Conservation (phyloP, 2,797 vertebrate genomes). For the Aythya fuligula region DNA sequence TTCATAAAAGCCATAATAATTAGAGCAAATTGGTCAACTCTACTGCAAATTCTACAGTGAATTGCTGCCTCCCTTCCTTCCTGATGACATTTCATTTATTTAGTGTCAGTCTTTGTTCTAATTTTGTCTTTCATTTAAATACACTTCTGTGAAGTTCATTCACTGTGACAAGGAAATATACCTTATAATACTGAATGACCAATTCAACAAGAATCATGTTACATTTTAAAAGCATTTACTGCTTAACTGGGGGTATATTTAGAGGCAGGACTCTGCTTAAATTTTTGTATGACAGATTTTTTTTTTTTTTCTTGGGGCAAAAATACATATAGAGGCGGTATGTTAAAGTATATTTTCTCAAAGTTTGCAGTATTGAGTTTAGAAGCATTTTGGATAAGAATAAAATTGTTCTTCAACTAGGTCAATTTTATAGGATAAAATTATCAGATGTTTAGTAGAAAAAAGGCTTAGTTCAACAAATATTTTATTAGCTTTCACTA, state of each 20-base stretch:
- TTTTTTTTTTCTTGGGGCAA: not conserved
- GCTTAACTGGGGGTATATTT: not conserved
- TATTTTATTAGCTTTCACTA: slow-evolving; percentile 11
- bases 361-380: not conserved
- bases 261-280: not conserved
- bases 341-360: not conserved
- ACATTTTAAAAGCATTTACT: not conserved
- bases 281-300: not conserved
- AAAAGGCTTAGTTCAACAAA: not conserved
- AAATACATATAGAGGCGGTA: not conserved
- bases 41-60: not conserved
- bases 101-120: not conserved
- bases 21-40: not conserved
- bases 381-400: not conserved
- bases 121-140: not conserved
- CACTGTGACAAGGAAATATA: not conserved
- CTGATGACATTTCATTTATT: not conserved
- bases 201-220: not conserved
- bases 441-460: not conserved
- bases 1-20: not conserved
- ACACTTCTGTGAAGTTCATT: not conserved
- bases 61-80: not conserved
- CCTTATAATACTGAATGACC: not conserved
- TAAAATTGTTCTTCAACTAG: not conserved
- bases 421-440: not conserved